These are phyloP conservation scores for Drosophila neotestacea DNA, from an alignment of 2,888 invertebrate species.

Conservation along the genomic window DNA sequence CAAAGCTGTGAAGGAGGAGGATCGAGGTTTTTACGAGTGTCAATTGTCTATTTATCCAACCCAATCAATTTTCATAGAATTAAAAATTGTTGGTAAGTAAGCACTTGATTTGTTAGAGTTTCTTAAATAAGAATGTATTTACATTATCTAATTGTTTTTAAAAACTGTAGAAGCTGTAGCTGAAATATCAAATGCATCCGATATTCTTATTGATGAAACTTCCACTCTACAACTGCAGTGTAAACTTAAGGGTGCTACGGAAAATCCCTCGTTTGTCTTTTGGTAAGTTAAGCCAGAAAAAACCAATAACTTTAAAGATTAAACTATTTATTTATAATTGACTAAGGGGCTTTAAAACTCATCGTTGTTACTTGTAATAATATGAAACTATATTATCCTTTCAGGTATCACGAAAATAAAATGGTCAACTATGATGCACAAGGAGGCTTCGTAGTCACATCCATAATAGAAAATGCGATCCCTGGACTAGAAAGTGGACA, in stretches of 20 bases:
- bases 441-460: slow-evolving; percentile 86
- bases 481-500: slow-evolving; percentile 57
- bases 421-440: slow-evolving; percentile 94
- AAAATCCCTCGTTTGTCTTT: slow-evolving; percentile 85
- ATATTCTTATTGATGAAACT: slow-evolving; percentile 85
- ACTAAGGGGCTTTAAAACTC: no score
- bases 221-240: slow-evolving; percentile 84
- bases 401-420: slow-evolving; percentile 92
- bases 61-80: slow-evolving; percentile 88
- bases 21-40: slow-evolving; percentile 87
- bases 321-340: not conserved
- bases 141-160: slow-evolving; percentile 8
- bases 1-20: slow-evolving; percentile 85
- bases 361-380: not conserved
- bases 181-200: slow-evolving; percentile 85
- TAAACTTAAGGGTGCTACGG: slow-evolving; percentile 85
- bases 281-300: slow-evolving; percentile 75
- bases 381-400: not conserved
- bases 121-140: no score
- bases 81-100: slow-evolving; percentile 88
- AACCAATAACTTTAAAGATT: not conserved
- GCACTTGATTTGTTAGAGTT: not conserved
- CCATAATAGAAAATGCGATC: slow-evolving; percentile 71
- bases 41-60: slow-evolving; percentile 89
- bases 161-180: slow-evolving; percentile 82